Base-by-base conservation (phyloP, 2,113 vertebrate species). In the Albula goreensis region DNA sequence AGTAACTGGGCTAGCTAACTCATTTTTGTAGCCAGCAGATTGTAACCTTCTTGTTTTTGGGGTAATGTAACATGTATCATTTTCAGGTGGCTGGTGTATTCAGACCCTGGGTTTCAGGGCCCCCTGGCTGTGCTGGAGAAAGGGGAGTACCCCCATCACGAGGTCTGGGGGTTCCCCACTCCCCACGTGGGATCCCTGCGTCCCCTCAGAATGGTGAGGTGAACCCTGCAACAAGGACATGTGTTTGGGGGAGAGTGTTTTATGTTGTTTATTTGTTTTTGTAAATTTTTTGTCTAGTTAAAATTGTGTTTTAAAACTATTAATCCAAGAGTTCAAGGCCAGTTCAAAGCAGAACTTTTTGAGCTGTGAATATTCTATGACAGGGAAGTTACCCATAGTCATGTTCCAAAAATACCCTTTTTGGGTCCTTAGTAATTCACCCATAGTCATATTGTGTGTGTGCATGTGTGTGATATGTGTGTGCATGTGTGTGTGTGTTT, bases 41-140 rank as follows among this genome's bases (percentile, higher is more conserved):
- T 10, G 17, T 66, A 77, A 2, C 57, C 53, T 70, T 17, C 22
- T 48, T 51, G 8, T 51, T 70, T 66, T 15, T 66, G 60, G 17
- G 60, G 51, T 85, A 41, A 41, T 41, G 31, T 41, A 41, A 41
- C 31, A 41, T 41, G 31, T 41, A 41, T 1, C 31, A 41, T 41
- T 41, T n/a, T 19, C 12, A 99, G 98, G 86, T 99, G 98, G 98
- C 88, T 98, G 84, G 92, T 99, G 88, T 99, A 96, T 91, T 97
- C 97, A 93, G 97, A 99, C 78, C 96, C 97, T 13, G 97, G 96
- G 52, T 98, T 97, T 88, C 94, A 97, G 88, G 98, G 98, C 52
- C 87, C 96, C 50, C 90, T 97, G 50, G 93, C 96, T 66, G 94
- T 99, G 88, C 89, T 99, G 91, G 97, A 98, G 86, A 91, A 92